Base-by-base conservation (phyloP, 1,140 invertebrate genomes). In the Scylla paramamosain region DNA sequence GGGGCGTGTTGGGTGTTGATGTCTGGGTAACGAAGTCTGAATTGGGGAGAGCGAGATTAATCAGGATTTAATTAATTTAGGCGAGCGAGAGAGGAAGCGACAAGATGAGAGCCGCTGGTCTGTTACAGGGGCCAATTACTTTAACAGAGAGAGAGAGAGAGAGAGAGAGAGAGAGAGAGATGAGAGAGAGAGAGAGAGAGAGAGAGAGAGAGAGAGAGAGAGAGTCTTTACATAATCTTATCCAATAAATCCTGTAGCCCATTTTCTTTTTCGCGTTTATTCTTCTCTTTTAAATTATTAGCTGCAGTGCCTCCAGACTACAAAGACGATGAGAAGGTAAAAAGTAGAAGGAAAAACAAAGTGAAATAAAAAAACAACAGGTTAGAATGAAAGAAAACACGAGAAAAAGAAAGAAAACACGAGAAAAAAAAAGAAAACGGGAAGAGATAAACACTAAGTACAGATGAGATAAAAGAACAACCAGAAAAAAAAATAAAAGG, bases 41-140 rank as follows among this genome's bases (percentile, higher is more conserved):
- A 77, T 77, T n/a, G 67, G 67, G 39, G 25, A 77, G 67, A 77
- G 25, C 8, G n/a, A 77, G 67, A 77, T 77, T 77, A 77, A n/a
- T 20, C 25, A n/a, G 25, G 67, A 77, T 77, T 77, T 77, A 77
- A 77, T 77, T 77, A 77, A 77, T 77, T 77, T 77, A 77, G 67
- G 67, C 20, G 25, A 77, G 67, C 67, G 20, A 77, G 67, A 77
- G 67, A 77, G 67, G 67, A 25, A 77, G 67, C 16, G 67, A 77
- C 67, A 77, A 77, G 67, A 77, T 77, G 67, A 77, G 67, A 77
- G n/a, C 67, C 67, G 67, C 67, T 77, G 67, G 67, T 77, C 67
- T 77, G 67, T 77, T 91, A 52, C 48, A 59, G 25, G 0, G 16
- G 48, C 45, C 39, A 48, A 91, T 91, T 48, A 52, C 29, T 46